Evolutionary conservation across 1,140 invertebrate species (phyloP), one percentile per base, ranked within the genome.

Genomic region (Acromyrmex heyeri): DNA sequence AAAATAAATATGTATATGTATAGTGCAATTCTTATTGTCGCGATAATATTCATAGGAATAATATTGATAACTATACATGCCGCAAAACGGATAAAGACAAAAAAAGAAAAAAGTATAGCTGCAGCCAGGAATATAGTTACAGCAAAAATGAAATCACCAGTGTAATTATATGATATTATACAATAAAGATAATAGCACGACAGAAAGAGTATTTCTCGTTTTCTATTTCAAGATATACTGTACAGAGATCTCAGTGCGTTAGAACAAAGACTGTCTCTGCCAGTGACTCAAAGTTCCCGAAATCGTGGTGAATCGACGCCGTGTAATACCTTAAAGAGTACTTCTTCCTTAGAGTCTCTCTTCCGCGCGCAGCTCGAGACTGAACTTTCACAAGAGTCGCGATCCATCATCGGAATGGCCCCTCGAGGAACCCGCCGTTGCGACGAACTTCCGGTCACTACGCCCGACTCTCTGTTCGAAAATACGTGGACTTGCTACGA

Each of bases 361-460:
- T 57, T 65, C 24, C 44, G 14, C 61, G 53, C 21, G n/a, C 85
- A 62, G n/a, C 55, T 67, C 64, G 62, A 85, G 79, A 38, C 79
- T 69, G 48, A 86, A 82, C 55, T 86, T 86, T 82, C 78, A 48
- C 85, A 81, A 82, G 55, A 82, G 85, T 34, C 65, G 81, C 86
- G 59, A 87, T 87, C 86, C 69, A 87, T 87, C 86, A 87, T 87
- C 86, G 86, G 62, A 87, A 85, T 87, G 70, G 86, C 79, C 81
- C 79, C 85, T 72, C 79, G 86, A 87, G 86, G 34, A 69, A 72
- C 70, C 62, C 79, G 78, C 62, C 79, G 78, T 87, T 87, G 48
- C 86, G 55, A 83, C 65, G 61, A 87, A 87, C 86, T 87, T 87
- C 86, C 86, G 86, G 86, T 87, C 86, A 87, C 69, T 87, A 87